Percentiles rank a stretch among this genome's conserved stretches.
These are phyloP conservation scores for Kryptolebias ocellatus DNA, from an alignment of 2,797 vertebrate genomes.

Conservation along the genomic window DNA sequence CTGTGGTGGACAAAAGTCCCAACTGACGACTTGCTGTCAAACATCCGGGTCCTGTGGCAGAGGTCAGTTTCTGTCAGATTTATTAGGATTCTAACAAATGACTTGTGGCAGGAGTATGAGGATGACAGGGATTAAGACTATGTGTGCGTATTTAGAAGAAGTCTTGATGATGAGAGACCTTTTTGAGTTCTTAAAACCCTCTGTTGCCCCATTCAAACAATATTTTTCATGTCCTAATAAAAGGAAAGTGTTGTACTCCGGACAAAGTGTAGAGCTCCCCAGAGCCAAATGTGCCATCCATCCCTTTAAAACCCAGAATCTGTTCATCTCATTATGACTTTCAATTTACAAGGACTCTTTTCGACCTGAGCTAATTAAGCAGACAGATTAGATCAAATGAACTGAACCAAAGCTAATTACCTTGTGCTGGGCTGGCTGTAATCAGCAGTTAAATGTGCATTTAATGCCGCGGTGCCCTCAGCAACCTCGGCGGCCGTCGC, in stretches of 20 bases:
- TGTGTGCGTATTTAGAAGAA: no score
- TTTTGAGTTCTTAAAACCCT: background rate
- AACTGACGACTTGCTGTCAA: background rate
- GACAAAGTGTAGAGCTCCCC: background rate
- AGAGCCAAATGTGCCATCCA: background rate
- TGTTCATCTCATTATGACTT: background rate
- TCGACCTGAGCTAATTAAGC: background rate
- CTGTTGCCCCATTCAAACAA: background rate
- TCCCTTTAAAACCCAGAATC: constrained; percentile 2
- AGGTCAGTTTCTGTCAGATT: background rate
- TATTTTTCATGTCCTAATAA: background rate
- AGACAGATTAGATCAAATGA: constrained; percentile 7
- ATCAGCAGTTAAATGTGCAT: constrained; percentile 72
- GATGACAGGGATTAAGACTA: no score
- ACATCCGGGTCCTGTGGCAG: background rate
- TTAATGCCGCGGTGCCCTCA: constrained; percentile 54
- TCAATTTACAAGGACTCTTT: constrained; percentile 6
- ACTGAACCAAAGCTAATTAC: constrained; percentile 69
- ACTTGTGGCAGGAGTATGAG: no score
- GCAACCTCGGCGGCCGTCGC: constrained; percentile 2
- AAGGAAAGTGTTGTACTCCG: background rate
- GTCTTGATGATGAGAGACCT: background rate
- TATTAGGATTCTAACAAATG: background rate
- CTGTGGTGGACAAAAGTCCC: background rate
- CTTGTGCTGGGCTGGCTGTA: constrained; percentile 83